Evolutionary conservation across 2,797 vertebrate species (phyloP), one percentile per base, ranked within the genome.

Genomic region (Borostomias antarcticus): DNA sequence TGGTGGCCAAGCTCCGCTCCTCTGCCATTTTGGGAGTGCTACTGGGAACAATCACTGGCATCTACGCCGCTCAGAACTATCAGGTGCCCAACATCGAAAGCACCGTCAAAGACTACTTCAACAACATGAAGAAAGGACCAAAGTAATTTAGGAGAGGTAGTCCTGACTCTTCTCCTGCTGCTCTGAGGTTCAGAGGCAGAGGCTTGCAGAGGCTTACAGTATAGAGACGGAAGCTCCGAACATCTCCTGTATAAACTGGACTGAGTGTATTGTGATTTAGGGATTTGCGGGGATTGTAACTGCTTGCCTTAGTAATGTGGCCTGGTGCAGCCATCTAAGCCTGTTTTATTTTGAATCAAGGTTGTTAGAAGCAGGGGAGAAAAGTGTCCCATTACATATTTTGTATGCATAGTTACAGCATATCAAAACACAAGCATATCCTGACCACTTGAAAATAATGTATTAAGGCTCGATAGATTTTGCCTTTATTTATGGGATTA

Each of bases 1-100:
- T 98, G 64, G 88, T 96, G 65, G 96, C 97, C 66, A 99, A 93
- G 64, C 92, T 98, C 2, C 95, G 97, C 47, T 95, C 95, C 61
- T 97, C 98, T 0, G 95, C 96, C 0, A 82, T 99, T 40, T 60
- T 97, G 74, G 98, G 97, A 8, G 90, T 98, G 63, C 81, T 94
- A n/a, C 85, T 93, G 51, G 98, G 98, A 64, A 94, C 95, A 17
- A 88, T 92, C 83, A 95, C 94, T 0, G 98, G 98, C 58, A 89
- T 98, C 19, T 98, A 96, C 0, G 91, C 90, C 0, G 97, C 95
- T 68, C 98, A 99, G 82, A 91, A 78, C 68, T 98, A 96, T 60
- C 79, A 92, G 0, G 76, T 98, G 23, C 96, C 97, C 74, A 93
- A 95, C 54, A 83, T 98, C 1, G 96, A 98, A 85, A 93, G 93